Conservation (phyloP, 1,140 invertebrate genomes). For the Macrocentrus cingulum region DNA sequence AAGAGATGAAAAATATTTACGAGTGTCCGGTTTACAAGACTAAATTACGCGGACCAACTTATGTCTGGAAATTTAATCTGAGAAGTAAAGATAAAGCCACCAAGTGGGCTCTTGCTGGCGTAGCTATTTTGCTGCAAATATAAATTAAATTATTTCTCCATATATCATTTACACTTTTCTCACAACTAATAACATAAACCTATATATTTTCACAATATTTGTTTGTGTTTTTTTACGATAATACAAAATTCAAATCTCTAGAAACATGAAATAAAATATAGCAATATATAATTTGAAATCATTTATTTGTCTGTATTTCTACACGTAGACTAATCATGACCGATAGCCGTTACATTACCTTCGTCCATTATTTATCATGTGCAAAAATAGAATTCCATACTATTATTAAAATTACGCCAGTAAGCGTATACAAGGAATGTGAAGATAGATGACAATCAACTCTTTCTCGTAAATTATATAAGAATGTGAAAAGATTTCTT, state of each 20-base stretch:
- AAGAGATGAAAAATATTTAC: conserved; percentile 84
- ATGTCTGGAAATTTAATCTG: conserved; percentile 94
- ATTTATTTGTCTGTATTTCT: background rate
- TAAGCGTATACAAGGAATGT: conserved; percentile 26
- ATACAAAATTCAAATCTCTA: too few relatives aligned
- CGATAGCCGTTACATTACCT: conserved; percentile 5
- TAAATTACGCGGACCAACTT: conserved; percentile 82
- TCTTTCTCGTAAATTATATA: background rate
- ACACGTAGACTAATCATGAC: conserved; percentile 17
- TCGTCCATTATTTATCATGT: conserved; percentile 17
- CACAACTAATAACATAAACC: background rate
- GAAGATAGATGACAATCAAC: background rate
- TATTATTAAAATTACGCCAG: conserved; percentile 10
- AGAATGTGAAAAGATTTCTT: too few relatives aligned
- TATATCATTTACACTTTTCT: background rate
- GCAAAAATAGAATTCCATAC: conserved; percentile 25
- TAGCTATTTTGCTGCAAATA: conserved; percentile 81
- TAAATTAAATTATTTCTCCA: too few relatives aligned
- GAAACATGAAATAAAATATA: background rate
- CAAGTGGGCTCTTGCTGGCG: conserved; percentile 91
- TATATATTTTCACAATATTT: too few relatives aligned
- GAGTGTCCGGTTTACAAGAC: conserved; percentile 95
- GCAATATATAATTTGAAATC: background rate
- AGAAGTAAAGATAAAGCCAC: conserved; percentile 85
- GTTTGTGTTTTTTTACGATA: too few relatives aligned